phyloP scores from a whole-genome alignment of 2,797 vertebrate species.

The Avahi laniger region DNA sequence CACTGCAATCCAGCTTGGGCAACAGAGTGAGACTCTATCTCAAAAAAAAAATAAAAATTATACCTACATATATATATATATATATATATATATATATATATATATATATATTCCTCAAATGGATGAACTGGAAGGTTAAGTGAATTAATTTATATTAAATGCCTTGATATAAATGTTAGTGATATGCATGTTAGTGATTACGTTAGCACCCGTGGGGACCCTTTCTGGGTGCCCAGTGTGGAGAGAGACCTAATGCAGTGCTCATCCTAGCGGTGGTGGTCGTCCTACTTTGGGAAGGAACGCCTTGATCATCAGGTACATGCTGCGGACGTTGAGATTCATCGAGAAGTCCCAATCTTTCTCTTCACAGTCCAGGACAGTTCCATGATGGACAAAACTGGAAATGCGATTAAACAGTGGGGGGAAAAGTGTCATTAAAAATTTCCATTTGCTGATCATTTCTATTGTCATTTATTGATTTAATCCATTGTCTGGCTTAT shows the following conservation, averaged over 20 bases:
- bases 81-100: too few species aligned
- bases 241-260: neutral
- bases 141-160: neutral
- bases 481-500: neutral
- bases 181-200: too few species aligned
- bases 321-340: conserved; percentile 95
- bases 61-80: too few species aligned
- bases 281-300: conserved; percentile 93
- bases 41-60: neutral
- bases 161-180: neutral
- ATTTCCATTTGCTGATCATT: neutral
- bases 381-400: conserved; percentile 96
- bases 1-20: neutral
- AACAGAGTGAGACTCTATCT: neutral
- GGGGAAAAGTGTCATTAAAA: neutral
- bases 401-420: neutral
- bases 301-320: conserved; percentile 95
- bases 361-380: conserved; percentile 94
- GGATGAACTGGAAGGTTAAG: neutral
- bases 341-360: conserved; percentile 96
- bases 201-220: neutral
- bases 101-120: too few species aligned
- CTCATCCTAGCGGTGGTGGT: neutral
- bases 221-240: neutral
- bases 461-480: neutral